Conservation (phyloP, 1,140 invertebrate genomes). For the Chymomyza costata region DNA sequence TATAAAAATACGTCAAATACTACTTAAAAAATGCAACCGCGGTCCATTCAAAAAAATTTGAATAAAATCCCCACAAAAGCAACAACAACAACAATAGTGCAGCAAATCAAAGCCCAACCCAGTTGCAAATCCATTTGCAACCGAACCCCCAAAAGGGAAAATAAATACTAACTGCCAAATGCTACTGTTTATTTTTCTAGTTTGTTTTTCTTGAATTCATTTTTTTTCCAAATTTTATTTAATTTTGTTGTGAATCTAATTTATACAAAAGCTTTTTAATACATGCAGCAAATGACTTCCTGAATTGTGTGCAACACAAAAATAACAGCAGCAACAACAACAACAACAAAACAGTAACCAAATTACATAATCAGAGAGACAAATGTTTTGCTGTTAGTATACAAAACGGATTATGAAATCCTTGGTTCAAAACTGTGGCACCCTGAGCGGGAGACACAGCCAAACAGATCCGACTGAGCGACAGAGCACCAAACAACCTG, state of each 20-base stretch:
- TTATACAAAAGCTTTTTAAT: conserved; percentile 63
- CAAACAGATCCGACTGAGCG: neutral
- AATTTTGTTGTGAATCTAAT: conserved; percentile 55
- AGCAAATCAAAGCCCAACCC: conserved; percentile 48
- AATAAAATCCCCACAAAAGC: conserved; percentile 67
- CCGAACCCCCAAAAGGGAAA: conserved; percentile 48
- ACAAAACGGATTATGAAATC: conserved; percentile 60
- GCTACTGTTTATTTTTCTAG: conserved; percentile 50
- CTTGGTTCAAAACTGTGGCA: conserved; percentile 53
- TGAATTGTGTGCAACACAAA: conserved; percentile 37
- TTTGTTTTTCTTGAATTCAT: conserved; percentile 8
- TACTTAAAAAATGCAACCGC: too few relatives aligned
- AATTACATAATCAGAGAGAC: conserved; percentile 67
- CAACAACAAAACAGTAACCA: conserved; percentile 23
- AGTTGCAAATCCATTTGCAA: conserved; percentile 3
- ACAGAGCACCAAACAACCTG: conserved; percentile 40
- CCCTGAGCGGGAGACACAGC: conserved; percentile 23
- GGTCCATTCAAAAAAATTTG: too few relatives aligned
- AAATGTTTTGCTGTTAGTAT: conserved; percentile 29
- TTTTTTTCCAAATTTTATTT: conserved; percentile 40
- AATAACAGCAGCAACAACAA: conserved; percentile 10
- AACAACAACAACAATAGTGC: conserved; percentile 40
- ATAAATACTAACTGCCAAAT: conserved; percentile 60
- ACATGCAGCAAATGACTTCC: conserved; percentile 65
- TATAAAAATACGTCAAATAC: too few relatives aligned